These are phyloP conservation scores for Pocillopora meandrina DNA, from an alignment of 92 coral and sea anemone genomes.

Conservation along the genomic window DNA sequence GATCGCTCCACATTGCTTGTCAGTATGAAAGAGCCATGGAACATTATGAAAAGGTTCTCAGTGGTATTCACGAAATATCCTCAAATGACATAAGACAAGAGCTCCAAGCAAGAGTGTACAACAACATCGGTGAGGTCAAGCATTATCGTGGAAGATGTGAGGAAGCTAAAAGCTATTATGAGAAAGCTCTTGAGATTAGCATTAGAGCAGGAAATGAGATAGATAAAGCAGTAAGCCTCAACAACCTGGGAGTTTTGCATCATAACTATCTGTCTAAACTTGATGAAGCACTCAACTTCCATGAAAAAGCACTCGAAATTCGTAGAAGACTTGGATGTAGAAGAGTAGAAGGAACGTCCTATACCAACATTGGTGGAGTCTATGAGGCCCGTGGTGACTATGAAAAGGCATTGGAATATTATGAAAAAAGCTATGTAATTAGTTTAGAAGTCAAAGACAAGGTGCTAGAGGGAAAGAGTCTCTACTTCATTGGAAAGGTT, in stretches of 20 bases:
- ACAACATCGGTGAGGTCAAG: background rate
- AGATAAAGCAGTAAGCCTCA: background rate
- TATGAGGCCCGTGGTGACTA: conserved; percentile 12
- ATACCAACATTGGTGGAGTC: conserved; percentile 23
- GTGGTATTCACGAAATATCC: background rate
- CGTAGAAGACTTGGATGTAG: background rate
- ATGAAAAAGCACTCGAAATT: conserved; percentile 11
- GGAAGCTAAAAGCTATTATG: background rate
- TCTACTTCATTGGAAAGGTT: conserved; percentile 3
- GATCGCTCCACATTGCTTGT: background rate
- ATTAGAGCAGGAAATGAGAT: background rate
- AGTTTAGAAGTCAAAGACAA: background rate
- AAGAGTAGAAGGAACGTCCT: conserved; percentile 14
- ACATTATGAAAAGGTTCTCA: conserved; percentile 6
- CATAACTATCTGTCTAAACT: background rate
- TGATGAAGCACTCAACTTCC: background rate
- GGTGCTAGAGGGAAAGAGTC: background rate
- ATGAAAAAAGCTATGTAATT: background rate
- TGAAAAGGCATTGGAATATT: conserved; percentile 4
- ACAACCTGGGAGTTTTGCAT: background rate
- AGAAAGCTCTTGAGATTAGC: conserved; percentile 2
- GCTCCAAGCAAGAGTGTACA: conserved; percentile 11
- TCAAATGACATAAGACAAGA: background rate
- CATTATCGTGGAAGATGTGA: background rate
- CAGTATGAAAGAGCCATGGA: background rate